Percentiles rank a stretch among this genome's conserved stretches.
Evolutionary conservation across 2,888 invertebrate genomes (phyloP).

Genomic region (Zaprionus bogoriensis): DNA sequence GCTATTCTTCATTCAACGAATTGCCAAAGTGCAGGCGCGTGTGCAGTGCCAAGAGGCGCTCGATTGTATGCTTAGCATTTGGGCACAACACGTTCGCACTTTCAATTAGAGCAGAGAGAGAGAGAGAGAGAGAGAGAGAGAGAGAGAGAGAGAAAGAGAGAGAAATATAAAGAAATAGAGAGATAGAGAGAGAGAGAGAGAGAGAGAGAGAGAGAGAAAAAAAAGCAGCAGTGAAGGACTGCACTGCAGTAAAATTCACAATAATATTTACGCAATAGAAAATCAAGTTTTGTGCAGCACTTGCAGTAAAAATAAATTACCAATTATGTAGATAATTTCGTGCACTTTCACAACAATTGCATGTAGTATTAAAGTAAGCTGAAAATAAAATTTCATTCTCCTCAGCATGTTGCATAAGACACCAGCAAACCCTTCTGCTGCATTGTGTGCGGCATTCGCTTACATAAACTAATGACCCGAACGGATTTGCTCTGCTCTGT

Average conservation of each 20-base stretch:
- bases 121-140: neutral
- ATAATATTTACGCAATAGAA: too few relatives aligned
- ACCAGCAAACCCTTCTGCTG: too few relatives aligned
- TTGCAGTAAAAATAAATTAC: too few relatives aligned
- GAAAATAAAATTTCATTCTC: neutral
- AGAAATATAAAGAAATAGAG: too few relatives aligned
- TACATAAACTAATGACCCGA: slow-evolving; percentile 13
- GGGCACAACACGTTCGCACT: slow-evolving; percentile 13
- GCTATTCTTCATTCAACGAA: slow-evolving; percentile 26
- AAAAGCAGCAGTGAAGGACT: too few relatives aligned
- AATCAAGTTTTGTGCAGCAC: too few relatives aligned
- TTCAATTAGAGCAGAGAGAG: slow-evolving; percentile 10
- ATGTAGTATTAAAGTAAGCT: too few relatives aligned
- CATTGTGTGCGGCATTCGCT: neutral
- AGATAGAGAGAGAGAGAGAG: too few relatives aligned
- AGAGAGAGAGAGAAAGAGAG: neutral
- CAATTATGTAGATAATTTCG: too few relatives aligned
- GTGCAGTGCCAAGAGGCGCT: slow-evolving; percentile 33
- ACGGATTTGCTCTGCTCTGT: neutral
- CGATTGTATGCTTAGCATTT: slow-evolving; percentile 46
- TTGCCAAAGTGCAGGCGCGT: slow-evolving; percentile 44
- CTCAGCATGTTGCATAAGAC: slow-evolving; percentile 2
- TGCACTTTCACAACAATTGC: too few relatives aligned
- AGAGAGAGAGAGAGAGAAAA: too few relatives aligned
- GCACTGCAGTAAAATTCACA: too few relatives aligned